Percentiles rank a stretch among this genome's conserved stretches.
These are phyloP conservation scores for Probaryconus sp. DNA, from an alignment of 1,140 invertebrate species.

Conservation along the genomic window DNA sequence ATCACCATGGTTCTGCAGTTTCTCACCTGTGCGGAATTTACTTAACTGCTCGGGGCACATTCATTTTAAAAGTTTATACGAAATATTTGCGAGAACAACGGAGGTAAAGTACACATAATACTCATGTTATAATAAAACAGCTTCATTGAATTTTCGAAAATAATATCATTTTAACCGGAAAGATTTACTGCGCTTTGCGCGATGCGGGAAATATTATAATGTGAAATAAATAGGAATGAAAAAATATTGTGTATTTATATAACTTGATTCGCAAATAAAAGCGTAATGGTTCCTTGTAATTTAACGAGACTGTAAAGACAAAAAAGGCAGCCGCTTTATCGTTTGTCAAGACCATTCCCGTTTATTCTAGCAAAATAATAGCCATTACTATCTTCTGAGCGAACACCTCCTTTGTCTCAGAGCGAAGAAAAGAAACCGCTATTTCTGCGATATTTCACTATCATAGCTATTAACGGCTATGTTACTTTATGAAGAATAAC, in stretches of 20 bases:
- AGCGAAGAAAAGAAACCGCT: constrained; percentile 57
- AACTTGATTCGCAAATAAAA: constrained; percentile 57
- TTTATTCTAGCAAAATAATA: constrained; percentile 64
- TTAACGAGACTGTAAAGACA: constrained; percentile 55
- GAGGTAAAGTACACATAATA: too few relatives aligned
- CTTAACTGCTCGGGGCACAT: constrained; percentile 34
- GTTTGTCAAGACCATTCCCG: constrained; percentile 60
- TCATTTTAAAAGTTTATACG: constrained; percentile 18
- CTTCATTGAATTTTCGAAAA: constrained; percentile 48
- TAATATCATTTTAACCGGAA: constrained; percentile 14
- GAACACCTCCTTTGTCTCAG: constrained; percentile 60
- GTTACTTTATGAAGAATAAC: constrained; percentile 59
- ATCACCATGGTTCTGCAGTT: constrained; percentile 26
- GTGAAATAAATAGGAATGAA: constrained; percentile 18
- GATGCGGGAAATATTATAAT: constrained; percentile 22
- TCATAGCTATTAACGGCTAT: constrained; percentile 58
- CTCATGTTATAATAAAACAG: constrained; percentile 38
- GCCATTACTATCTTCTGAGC: constrained; percentile 62
- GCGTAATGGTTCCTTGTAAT: constrained; percentile 53
- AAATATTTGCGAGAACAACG: constrained; percentile 19
- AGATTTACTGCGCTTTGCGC: constrained; percentile 17
- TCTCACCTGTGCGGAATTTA: constrained; percentile 44
- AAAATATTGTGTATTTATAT: constrained; percentile 53
- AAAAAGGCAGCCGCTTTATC: constrained; percentile 57
- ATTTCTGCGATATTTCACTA: constrained; percentile 62